Conservation (phyloP, 2,113 vertebrate species). For the Macquaria australasica region DNA sequence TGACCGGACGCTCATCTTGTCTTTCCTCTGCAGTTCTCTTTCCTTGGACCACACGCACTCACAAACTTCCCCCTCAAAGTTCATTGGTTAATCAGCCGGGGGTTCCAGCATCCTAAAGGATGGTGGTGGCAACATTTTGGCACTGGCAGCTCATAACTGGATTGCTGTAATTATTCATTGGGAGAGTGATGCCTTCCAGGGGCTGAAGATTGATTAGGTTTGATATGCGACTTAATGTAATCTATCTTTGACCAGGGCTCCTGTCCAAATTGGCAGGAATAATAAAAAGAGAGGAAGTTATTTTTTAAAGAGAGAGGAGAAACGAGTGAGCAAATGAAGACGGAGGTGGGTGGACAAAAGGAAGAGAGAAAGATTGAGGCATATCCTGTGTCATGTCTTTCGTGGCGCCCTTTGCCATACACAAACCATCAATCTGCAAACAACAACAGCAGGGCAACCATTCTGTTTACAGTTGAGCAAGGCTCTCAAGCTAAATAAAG, state of each 20-base stretch:
- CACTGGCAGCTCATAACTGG: constrained; percentile 75
- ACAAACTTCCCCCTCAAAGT: constrained; percentile 58
- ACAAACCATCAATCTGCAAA: constrained; percentile 71
- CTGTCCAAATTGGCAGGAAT: constrained; percentile 83
- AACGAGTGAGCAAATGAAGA: constrained; percentile 59
- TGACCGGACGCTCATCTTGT: constrained; percentile 11
- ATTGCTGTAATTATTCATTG: constrained; percentile 84
- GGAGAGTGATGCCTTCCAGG: constrained; percentile 85
- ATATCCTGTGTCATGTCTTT: constrained; percentile 62
- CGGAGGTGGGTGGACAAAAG: constrained; percentile 68
- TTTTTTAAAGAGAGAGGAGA: constrained; percentile 63
- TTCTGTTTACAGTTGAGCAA: constrained; percentile 57
- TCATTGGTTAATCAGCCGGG: constrained; percentile 61
- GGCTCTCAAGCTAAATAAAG: constrained; percentile 47
- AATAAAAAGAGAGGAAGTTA: constrained; percentile 76
- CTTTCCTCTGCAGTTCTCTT: constrained; percentile 19
- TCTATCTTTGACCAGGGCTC: constrained; percentile 83
- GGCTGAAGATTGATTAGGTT: constrained; percentile 84
- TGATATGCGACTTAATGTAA: constrained; percentile 84
- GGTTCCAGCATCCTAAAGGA: constrained; percentile 68
- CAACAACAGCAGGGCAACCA: constrained; percentile 42
- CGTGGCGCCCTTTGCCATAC: constrained; percentile 49
- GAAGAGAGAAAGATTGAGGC: constrained; percentile 66
- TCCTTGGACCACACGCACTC: constrained; percentile 18
- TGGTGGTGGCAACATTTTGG: constrained; percentile 81